Percentiles rank a stretch among this genome's conserved stretches.
These are phyloP conservation scores for Lasiurus cinereus DNA, from an alignment of 2,113 vertebrate genomes.

Conservation along the genomic window DNA sequence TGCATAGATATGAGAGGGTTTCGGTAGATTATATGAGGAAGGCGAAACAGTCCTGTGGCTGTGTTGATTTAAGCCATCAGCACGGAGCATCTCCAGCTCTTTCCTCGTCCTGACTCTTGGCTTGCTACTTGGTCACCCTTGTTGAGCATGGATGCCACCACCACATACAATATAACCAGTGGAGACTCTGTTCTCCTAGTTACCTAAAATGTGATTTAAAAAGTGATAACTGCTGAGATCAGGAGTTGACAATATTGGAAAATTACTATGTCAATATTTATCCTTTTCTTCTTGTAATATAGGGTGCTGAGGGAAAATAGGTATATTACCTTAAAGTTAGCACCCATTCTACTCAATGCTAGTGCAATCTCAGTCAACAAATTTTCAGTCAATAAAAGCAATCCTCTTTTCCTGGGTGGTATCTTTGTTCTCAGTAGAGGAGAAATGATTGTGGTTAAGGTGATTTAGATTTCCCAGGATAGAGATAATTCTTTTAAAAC, in stretches of 20 bases:
- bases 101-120: background rate
- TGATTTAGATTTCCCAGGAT: background rate
- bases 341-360: background rate
- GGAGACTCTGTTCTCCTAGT: background rate
- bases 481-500: background rate
- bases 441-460: background rate
- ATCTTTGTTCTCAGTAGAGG: background rate
- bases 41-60: background rate
- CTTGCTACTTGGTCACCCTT: background rate
- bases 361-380: background rate
- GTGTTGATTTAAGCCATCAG: background rate
- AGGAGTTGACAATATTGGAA: constrained; percentile 7
- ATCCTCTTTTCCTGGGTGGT: background rate
- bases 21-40: background rate
- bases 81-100: background rate
- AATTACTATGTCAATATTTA: background rate
- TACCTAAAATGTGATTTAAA: background rate
- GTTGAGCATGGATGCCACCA: background rate
- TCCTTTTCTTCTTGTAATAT: background rate
- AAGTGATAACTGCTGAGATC: background rate
- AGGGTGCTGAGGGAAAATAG: background rate
- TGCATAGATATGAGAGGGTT: background rate
- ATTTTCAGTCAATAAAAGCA: constrained; percentile 7
- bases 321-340: background rate
- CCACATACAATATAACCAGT: background rate